These are phyloP conservation scores for Nesoenas mayeri DNA, from an alignment of 2,113 vertebrate genomes.

Conservation along the genomic window DNA sequence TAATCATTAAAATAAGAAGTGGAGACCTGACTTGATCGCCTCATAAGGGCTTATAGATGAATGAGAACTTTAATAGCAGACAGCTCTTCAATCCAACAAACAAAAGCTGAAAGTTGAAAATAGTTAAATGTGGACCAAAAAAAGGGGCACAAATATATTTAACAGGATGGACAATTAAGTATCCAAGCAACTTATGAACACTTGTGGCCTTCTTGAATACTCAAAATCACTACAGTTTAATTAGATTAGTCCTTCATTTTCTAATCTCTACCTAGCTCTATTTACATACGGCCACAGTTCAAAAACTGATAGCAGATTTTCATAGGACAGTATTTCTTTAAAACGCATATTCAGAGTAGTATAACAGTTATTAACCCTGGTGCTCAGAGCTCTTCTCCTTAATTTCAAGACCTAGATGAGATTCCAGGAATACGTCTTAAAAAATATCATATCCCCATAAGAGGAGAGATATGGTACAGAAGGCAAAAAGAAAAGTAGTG, in stretches of 20 bases:
- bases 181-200: rapidly evolving
- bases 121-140: neutral
- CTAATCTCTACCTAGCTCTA: neutral
- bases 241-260: neutral
- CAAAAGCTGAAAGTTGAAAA: neutral
- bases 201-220: neutral
- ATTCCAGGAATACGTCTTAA: neutral
- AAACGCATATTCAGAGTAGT: neutral
- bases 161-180: neutral
- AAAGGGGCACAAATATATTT: neutral
- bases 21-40: neutral
- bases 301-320: neutral
- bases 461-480: neutral
- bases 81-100: neutral
- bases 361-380: neutral
- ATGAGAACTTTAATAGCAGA: neutral
- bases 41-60: neutral
- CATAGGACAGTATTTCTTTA: neutral
- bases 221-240: neutral
- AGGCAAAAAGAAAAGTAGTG: neutral
- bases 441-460: neutral
- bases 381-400: neutral
- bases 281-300: neutral
- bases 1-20: neutral
- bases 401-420: neutral